Base-by-base conservation (phyloP, 2,113 vertebrate genomes). In the Strix uralensis region DNA sequence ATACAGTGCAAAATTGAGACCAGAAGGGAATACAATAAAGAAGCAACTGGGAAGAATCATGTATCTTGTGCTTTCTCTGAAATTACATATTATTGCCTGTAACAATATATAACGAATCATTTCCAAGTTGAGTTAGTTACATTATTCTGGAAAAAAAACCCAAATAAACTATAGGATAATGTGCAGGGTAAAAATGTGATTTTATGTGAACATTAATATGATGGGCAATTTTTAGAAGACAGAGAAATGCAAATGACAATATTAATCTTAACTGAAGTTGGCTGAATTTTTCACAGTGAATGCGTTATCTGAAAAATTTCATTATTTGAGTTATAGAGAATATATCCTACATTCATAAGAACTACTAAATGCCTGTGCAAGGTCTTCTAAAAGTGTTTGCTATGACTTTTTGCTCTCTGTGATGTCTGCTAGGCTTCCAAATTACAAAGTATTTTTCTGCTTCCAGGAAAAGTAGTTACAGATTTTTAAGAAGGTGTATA, bases 161-260 rank as follows among this genome's bases (percentile, higher is more conserved):
- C 30, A 93, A 81, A 86, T 40, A 83, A 79, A 71, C 17, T 27
- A 7, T 70, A 71, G 38, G 19, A 54, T 92, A 84, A 80, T 55
- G 19, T 80, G 20, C 59, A 62, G 27, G 49, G 54, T 72, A 13
- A 92, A 87, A 85, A 66, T 66, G 12, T 36, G 34, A 54, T 87
- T 44, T n/a, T n/a, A 3, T 80, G 66, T 54, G 25, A 94, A 57
- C 25, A 46, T 88, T 83, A 81, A 38, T 87, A 46, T 82, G 67
- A 63, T 80, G 38, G 27, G n/a, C n/a, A 93, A 51, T 93, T 92
- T 86, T 26, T 66, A 65, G 63, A 92, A 96, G 93, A 73, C 46
- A 94, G 67, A 82, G 25, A 85, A 87, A 90, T 78, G 27, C 61
- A 80, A 88, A 83, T 62, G 67, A 36, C 58, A 70, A 12, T 78